Base-by-base conservation (phyloP, 2,113 vertebrate genomes). In the Ploceus nigricollis region DNA sequence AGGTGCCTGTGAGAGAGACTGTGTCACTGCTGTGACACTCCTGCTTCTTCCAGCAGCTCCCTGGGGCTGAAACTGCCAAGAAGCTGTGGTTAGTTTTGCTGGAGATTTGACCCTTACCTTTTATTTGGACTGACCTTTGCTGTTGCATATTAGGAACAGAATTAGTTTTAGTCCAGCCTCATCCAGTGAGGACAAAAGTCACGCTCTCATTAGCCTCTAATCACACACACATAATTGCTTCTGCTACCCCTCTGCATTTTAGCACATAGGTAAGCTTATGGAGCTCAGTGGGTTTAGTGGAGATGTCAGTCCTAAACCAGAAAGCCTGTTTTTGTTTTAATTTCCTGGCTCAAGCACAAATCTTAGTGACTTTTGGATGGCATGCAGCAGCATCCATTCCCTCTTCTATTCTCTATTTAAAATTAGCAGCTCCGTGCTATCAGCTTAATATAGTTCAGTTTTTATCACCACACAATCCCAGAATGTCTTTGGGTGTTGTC, bases 401-500 rank as follows among this genome's bases (percentile, higher is more conserved):
- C 40, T 50, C 20, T 63, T 69, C 58, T 90, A 1, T 37, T 83
- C 31, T 81, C 37, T 66, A 1, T 89, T 81, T 84, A 44, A 86
- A 90, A 82, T 54, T 8, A 86, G 16, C 47, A 75, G 60, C 56
- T 78, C 37, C 2, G 0, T n/a, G 37, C 68, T 48, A 0, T 44
- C 0, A 0, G 61, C 65, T 94, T 79, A 65, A 76, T 48, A 87
- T 61, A 95, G 78, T 65, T 77, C 87, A 50, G 33, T 48, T 85
- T 87, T 93, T 94, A 82, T 94, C 81, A 53, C 18, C 0, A 0
- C 35, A 24, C 65, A 44, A 4, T 76, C 47, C 53, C 33, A 58
- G 72, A 80, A 65, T 76, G 73, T 89, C 84, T 85, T 78, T 13
- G 73, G 69, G 66, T 96, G 40, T 94, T 89, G 70, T 91, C 80